Evolutionary conservation across 2,113 vertebrate species (phyloP).

Genomic region (Bombycilla garrulus): DNA sequence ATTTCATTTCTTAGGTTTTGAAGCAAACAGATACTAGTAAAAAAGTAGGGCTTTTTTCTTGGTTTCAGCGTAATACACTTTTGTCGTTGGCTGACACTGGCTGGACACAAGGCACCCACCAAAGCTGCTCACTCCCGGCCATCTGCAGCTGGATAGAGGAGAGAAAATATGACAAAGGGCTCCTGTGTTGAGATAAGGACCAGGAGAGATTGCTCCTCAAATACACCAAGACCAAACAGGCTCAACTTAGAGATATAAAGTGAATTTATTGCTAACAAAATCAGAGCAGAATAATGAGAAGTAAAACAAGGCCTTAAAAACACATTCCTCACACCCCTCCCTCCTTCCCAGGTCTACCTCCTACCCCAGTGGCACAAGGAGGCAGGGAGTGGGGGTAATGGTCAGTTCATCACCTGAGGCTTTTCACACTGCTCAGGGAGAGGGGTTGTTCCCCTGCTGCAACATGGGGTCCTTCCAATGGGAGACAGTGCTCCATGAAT

Average conservation of each 20-base stretch:
- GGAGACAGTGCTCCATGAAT: neutral
- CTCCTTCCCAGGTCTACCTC: neutral
- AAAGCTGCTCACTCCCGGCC: neutral
- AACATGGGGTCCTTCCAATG: fast-evolving
- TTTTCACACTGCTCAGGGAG: neutral
- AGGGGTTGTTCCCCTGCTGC: fast-evolving
- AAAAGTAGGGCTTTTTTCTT: neutral
- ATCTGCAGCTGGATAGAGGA: neutral
- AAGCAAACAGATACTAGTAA: neutral
- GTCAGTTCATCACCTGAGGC: neutral
- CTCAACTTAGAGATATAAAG: neutral
- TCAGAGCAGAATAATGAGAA: neutral
- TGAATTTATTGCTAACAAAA: no score
- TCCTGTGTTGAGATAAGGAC: neutral
- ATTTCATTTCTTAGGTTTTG: neutral
- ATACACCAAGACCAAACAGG: neutral
- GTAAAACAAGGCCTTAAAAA: neutral
- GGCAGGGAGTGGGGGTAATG: neutral
- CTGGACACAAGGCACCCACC: neutral
- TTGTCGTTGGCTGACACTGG: fast-evolving
- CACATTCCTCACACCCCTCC: neutral
- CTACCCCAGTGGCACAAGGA: neutral
- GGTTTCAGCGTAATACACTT: neutral
- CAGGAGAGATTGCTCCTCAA: neutral
- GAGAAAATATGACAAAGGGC: neutral